Percentiles rank a stretch among this genome's conserved stretches.
These are phyloP conservation scores for Bucorvus abyssinicus DNA, from an alignment of 2,797 vertebrate species.

Conservation along the genomic window DNA sequence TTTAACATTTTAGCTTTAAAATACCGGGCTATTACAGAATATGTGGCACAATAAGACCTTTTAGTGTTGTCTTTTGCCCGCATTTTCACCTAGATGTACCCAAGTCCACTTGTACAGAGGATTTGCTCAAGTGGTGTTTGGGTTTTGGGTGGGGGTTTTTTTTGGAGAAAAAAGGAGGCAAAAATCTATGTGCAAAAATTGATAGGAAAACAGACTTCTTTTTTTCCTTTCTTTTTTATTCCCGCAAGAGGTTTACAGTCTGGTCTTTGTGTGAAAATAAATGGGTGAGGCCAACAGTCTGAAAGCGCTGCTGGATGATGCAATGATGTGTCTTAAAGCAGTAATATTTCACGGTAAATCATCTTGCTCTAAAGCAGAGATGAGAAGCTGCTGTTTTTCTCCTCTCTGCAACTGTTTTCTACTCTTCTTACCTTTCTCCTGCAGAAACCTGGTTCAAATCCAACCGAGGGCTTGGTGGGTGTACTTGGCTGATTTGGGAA, in stretches of 20 bases:
- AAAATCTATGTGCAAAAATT: background rate
- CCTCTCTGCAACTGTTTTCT: background rate
- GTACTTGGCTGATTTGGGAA: background rate
- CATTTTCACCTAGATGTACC: background rate
- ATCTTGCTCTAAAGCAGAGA: background rate
- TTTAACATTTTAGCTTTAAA: background rate
- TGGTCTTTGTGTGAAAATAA: constrained; percentile 14
- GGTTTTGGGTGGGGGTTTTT: background rate
- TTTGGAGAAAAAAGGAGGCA: background rate
- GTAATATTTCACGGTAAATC: constrained; percentile 35
- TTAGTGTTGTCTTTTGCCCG: background rate
- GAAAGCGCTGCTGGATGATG: constrained; percentile 18
- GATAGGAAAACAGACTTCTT: background rate
- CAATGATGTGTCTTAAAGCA: constrained; percentile 24
- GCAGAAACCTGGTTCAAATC: background rate
- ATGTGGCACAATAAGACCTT: background rate
- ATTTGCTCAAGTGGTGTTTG: background rate
- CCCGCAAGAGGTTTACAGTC: background rate
- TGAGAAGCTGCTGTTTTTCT: background rate
- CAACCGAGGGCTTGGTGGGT: background rate
- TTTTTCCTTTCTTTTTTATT: background rate
- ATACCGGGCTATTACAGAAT: background rate
- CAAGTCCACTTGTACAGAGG: background rate
- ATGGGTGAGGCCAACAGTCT: constrained; percentile 12
- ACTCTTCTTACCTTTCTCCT: background rate